These are phyloP conservation scores for Scleropages formosus DNA, from an alignment of 2,797 vertebrate species.

Conservation along the genomic window DNA sequence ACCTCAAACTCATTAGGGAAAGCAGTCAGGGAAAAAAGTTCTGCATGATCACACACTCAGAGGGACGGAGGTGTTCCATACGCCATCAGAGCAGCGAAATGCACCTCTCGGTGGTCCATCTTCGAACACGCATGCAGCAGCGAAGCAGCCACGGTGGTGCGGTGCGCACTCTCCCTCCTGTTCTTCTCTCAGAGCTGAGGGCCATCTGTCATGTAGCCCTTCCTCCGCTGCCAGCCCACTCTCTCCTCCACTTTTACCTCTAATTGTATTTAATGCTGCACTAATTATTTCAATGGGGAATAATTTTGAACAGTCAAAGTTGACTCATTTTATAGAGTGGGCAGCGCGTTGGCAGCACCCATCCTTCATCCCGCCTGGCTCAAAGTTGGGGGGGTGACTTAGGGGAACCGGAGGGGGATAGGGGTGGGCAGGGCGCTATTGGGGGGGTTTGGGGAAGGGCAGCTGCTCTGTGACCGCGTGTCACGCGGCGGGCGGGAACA, in stretches of 20 bases:
- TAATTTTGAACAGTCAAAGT: slow-evolving; percentile 92
- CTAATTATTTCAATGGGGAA: slow-evolving; percentile 99
- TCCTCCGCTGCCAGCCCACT: slow-evolving; percentile 69
- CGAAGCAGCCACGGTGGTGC: background rate
- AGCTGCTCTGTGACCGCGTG: slow-evolving; percentile 98
- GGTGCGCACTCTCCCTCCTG: slow-evolving; percentile 35
- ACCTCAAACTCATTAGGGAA: too few species aligned
- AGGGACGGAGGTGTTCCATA: background rate
- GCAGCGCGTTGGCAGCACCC: slow-evolving; percentile 93
- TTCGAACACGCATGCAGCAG: background rate
- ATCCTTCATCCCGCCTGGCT: slow-evolving; percentile 92
- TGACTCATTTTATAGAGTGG: slow-evolving; percentile 87
- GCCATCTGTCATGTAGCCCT: slow-evolving; percentile 77
- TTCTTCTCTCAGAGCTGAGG: slow-evolving; percentile 62
- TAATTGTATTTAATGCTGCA: slow-evolving; percentile 97
- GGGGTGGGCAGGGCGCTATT: slow-evolving; percentile 65
- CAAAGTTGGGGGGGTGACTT: slow-evolving; percentile 46
- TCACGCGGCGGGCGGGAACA: slow-evolving; percentile 95
- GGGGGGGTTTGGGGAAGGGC: slow-evolving; percentile 80
- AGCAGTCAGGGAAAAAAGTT: too few species aligned
- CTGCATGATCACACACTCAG: background rate
- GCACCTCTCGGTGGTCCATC: background rate
- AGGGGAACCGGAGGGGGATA: slow-evolving; percentile 44
- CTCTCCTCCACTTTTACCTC: slow-evolving; percentile 76
- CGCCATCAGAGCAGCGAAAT: background rate